Evolutionary conservation across 2,113 vertebrate genomes (phyloP).

Genomic region (Alaudala cheleensis): DNA sequence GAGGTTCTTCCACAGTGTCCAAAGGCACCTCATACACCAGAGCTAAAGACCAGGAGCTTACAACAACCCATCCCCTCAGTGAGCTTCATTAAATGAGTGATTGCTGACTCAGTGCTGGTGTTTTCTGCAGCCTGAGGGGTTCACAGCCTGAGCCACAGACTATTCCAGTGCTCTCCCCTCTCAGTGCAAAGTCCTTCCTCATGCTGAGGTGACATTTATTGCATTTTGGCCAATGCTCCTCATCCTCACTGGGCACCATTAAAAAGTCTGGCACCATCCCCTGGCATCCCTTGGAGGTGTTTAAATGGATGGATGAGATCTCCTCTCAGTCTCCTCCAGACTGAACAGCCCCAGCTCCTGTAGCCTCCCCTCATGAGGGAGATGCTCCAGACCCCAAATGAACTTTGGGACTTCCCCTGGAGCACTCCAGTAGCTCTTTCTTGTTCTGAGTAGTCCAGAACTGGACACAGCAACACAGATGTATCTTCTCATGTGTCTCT

Average conservation of each 20-base stretch:
- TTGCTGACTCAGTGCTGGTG: background rate
- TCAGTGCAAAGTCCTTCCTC: background rate
- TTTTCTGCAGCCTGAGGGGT: background rate
- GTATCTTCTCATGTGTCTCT: background rate
- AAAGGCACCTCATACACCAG: background rate
- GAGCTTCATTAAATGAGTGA: background rate
- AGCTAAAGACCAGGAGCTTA: background rate
- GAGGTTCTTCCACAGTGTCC: background rate
- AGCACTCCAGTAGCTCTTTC: background rate
- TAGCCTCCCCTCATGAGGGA: background rate
- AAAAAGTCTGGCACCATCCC: background rate
- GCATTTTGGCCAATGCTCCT: background rate
- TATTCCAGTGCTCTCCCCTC: background rate
- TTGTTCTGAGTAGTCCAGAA: background rate
- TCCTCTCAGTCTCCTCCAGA: background rate
- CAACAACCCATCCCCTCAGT: background rate
- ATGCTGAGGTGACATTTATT: no score
- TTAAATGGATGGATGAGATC: background rate
- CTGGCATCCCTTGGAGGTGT: background rate
- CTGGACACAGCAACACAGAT: background rate
- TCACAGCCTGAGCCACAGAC: accelerated
- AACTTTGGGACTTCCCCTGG: background rate
- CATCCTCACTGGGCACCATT: background rate
- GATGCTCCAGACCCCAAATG: background rate
- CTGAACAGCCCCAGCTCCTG: background rate